These are phyloP conservation scores for Maylandia zebra DNA, from an alignment of 2,113 vertebrate species.

Conservation along the genomic window DNA sequence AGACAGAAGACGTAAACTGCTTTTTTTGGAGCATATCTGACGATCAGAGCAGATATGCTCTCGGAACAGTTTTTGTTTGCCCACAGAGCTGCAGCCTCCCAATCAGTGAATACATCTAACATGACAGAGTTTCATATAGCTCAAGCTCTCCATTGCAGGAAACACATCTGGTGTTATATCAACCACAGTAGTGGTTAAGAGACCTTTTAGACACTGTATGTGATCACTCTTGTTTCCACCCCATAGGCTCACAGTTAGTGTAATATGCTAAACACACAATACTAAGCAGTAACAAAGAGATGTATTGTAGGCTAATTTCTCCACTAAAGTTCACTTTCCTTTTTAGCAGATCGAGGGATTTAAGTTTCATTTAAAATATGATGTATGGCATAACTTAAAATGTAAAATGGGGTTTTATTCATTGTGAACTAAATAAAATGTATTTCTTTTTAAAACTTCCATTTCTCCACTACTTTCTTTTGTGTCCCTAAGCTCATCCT, in stretches of 20 bases:
- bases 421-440: neutral
- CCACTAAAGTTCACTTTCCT: neutral
- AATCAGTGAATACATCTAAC: neutral
- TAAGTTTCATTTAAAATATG: neutral
- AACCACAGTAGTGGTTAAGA: neutral
- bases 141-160: slow-evolving; percentile 6
- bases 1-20: neutral
- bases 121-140: neutral
- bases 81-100: neutral
- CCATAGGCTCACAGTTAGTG: neutral
- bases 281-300: neutral
- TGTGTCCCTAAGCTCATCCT: neutral
- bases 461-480: neutral
- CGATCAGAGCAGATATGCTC: neutral
- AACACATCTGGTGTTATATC: neutral
- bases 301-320: neutral
- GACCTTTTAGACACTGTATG: neutral
- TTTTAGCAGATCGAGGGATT: neutral
- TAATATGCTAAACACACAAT: neutral
- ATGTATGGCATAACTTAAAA: neutral
- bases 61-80: neutral
- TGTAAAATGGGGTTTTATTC: neutral
- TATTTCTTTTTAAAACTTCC: neutral
- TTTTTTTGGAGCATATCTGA: neutral
- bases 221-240: neutral